Evolutionary conservation across 2,113 vertebrate genomes (phyloP).

Genomic region (Oriolus oriolus): DNA sequence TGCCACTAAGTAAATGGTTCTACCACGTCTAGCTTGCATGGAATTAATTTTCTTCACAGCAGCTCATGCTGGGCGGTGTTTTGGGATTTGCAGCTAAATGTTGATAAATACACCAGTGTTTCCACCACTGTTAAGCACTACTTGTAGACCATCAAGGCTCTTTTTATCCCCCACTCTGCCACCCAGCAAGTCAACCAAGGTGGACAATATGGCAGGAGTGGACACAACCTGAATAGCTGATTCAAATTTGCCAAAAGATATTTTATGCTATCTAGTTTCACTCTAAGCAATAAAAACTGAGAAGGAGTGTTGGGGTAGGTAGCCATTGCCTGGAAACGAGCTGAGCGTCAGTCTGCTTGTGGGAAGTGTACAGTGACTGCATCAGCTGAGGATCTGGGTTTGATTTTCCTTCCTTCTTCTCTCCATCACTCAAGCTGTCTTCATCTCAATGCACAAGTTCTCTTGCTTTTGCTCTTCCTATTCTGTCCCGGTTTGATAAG

Average conservation of each 20-base stretch:
- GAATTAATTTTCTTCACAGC: neutral
- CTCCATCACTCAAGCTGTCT: neutral
- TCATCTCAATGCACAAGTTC: neutral
- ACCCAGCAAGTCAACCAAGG: neutral
- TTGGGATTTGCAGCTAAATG: neutral
- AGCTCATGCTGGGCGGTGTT: neutral
- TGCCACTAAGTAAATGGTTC: neutral
- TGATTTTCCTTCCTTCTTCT: neutral
- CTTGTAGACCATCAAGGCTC: neutral
- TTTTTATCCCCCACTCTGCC: neutral
- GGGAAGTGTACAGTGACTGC: rapidly evolving
- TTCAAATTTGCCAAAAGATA: neutral
- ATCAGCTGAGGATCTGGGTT: neutral
- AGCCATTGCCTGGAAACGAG: neutral
- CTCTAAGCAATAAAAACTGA: neutral
- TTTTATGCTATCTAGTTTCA: neutral
- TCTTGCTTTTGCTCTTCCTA: neutral
- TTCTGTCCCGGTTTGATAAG: neutral
- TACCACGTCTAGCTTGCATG: neutral
- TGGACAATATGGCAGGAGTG: rapidly evolving
- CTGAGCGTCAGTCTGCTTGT: neutral
- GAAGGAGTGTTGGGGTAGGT: neutral
- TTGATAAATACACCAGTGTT: neutral
- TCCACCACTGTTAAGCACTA: neutral
- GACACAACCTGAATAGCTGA: neutral